Evolutionary conservation across 1,140 invertebrate species (phyloP).

Genomic region (Sarcophaga peregrina): DNA sequence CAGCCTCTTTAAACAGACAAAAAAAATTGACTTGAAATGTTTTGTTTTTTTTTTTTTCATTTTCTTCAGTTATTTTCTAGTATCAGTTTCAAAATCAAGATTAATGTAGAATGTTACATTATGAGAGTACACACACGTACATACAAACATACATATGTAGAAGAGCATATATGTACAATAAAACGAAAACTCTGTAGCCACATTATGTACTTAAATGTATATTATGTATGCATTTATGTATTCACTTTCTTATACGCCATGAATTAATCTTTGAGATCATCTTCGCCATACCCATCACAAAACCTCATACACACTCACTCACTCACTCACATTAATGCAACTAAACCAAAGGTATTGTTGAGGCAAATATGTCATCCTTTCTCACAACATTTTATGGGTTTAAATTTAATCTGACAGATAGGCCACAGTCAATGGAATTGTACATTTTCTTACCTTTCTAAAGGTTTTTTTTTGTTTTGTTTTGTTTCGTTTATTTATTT

Average conservation of each 20-base stretch:
- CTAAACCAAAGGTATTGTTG: constrained; percentile 35
- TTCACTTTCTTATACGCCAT: constrained; percentile 9
- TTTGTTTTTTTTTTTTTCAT: neutral
- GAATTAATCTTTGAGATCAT: constrained; percentile 14
- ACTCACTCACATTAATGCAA: neutral
- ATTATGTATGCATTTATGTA: neutral
- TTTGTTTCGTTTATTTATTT: neutral
- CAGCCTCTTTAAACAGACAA: neutral
- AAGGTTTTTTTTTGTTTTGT: constrained; percentile 1
- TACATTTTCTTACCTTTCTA: neutral
- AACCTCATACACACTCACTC: neutral
- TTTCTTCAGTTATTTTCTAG: no score
- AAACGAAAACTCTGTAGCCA: neutral
- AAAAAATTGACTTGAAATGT: constrained; percentile 17
- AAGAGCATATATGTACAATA: neutral
- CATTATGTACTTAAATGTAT: neutral
- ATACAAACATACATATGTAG: neutral
- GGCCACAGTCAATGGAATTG: constrained; percentile 54
- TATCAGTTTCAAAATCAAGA: constrained; percentile 21
- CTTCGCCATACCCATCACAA: neutral
- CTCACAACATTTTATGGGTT: constrained; percentile 63
- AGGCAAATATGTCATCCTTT: constrained; percentile 59
- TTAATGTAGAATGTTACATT: constrained; percentile 16
- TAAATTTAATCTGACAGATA: constrained; percentile 65
- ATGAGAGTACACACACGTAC: neutral